Evolutionary conservation across 64 coral and sea anemone species (phyloP), one percentile per base, ranked within the genome.

Genomic region (Actinia tenebrosa): DNA sequence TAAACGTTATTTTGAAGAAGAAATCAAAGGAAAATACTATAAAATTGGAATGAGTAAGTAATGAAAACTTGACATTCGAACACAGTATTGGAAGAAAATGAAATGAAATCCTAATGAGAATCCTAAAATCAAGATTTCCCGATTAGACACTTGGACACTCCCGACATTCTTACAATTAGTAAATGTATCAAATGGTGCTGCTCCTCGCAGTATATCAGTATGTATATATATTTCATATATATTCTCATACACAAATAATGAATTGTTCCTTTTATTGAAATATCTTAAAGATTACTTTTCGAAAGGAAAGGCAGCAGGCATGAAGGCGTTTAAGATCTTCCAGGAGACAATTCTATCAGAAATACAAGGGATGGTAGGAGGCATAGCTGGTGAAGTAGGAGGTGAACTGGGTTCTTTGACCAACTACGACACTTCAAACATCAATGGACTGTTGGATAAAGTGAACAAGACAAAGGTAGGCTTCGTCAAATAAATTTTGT

Each of bases 1-100:
- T 44, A 64, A 87, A 47, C 56, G 86, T 16, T 92, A 78, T 46
- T 92, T 87, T 72, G 42, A 92, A 6, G 85, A 71, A 7, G 20
- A 92, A 77, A 92, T 92, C 86, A 87, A 87, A 45, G 90, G 90
- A 83, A 86, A 83, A 44, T 92, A 92, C 46, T 92, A 82, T 25
- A 78, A 87, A 44, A 87, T 92, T 15, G 90, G 6, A 68, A 92
- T 82, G 80, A 15, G 90, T 92, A 71, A 71, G 90, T 87, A 0
- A 37, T 37, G 30, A 81, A 79, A 7, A 44, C 45, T 19, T 26
- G 56, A 58, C 2, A 11, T 14, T 11, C 13, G 56, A 58, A 58
- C 53, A 58, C 10, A 14, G 56, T 58, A 58, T 14, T 4, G 47
- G 47, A 50, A 50, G 47, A 8, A 50, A 50, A 8, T 50, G 47